Evolutionary conservation across 2,113 vertebrate genomes (phyloP).

Genomic region (Peucedramus taeniatus): DNA sequence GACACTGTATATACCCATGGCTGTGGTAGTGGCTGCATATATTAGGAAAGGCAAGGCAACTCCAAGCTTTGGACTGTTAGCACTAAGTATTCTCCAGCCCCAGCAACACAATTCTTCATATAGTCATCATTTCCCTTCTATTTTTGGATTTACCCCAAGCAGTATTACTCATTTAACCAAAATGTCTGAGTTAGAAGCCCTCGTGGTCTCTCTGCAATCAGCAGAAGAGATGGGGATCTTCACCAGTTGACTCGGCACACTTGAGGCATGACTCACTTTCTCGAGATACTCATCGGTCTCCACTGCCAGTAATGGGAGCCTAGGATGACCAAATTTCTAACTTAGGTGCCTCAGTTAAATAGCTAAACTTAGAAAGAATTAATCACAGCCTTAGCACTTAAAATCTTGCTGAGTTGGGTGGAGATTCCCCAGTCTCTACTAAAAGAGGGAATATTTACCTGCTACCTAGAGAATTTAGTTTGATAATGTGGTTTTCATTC

Average conservation of each 20-base stretch:
- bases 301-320: not conserved
- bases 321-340: conserved; percentile 19
- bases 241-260: not conserved
- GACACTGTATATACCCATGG: not conserved
- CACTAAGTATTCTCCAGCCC: not conserved
- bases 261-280: conserved; percentile 36
- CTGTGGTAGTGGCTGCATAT: not conserved
- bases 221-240: not conserved
- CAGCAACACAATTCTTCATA: not conserved
- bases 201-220: not conserved
- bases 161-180: not conserved
- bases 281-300: not conserved
- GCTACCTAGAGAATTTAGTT: not conserved
- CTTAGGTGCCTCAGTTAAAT: not conserved
- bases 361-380: conserved; percentile 32
- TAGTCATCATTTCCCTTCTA: not conserved
- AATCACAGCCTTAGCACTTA: not conserved
- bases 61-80: not conserved
- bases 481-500: not conserved
- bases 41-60: not conserved
- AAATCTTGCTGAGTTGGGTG: not conserved
- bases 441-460: not conserved
- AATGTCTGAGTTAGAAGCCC: not conserved
- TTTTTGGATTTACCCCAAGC: not conserved
- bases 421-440: not conserved